Evolutionary conservation across 2,113 vertebrate genomes (phyloP).

Genomic region (Semicossyphus pulcher): DNA sequence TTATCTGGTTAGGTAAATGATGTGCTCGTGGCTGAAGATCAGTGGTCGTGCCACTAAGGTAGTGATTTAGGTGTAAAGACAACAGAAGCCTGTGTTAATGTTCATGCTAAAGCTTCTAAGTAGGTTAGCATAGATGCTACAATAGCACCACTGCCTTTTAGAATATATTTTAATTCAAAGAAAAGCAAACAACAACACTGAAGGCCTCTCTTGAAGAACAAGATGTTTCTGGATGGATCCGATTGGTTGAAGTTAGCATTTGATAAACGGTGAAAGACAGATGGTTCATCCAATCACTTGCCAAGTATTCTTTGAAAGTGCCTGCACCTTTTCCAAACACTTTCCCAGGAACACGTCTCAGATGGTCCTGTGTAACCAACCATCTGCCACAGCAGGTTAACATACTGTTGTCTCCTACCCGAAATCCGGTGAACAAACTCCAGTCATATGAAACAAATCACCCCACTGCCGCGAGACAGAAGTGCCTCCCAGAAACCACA

Average conservation of each 20-base stretch:
- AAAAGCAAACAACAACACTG: too few species aligned
- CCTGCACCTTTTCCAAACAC: neutral
- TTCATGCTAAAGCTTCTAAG: too few species aligned
- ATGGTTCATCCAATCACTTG: neutral
- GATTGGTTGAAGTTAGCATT: neutral
- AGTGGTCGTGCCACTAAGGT: too few species aligned
- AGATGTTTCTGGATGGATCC: neutral
- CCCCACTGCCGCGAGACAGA: neutral
- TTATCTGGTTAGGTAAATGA: too few species aligned
- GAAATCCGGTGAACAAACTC: neutral
- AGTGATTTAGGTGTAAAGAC: too few species aligned
- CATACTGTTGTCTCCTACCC: neutral
- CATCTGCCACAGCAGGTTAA: conserved; percentile 2
- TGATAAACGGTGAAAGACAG: neutral
- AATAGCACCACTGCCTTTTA: too few species aligned
- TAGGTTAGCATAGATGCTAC: too few species aligned
- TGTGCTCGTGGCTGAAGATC: too few species aligned
- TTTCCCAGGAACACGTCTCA: neutral
- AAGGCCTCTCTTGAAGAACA: neutral
- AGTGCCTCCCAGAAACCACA: conserved; percentile 21
- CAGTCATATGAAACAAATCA: conserved; percentile 4
- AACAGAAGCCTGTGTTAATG: too few species aligned
- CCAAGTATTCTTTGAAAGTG: neutral
- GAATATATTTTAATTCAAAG: too few species aligned
- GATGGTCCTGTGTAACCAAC: neutral